phyloP scores from a whole-genome alignment of 2,113 vertebrate species.

The Dolichotis patagonum region DNA sequence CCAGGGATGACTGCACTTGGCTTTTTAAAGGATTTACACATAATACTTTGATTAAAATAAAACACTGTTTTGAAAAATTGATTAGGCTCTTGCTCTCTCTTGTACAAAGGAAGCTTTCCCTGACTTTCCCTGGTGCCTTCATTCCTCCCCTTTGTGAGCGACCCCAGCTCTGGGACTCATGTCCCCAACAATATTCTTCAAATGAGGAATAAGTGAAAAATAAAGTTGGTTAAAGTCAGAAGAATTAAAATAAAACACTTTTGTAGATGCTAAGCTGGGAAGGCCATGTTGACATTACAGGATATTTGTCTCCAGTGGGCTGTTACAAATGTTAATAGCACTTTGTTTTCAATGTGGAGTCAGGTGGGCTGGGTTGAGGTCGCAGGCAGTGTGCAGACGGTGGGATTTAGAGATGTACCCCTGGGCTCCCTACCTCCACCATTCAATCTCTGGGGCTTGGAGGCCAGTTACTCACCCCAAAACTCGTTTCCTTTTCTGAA shows the following conservation, averaged over 20 bases:
- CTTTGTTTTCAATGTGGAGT: neutral
- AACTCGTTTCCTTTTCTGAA: neutral
- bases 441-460: neutral
- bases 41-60: neutral
- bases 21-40: slow-evolving; percentile 4
- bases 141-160: neutral
- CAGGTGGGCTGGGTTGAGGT: neutral
- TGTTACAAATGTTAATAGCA: neutral
- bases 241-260: neutral
- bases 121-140: accelerated
- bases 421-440: neutral
- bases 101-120: neutral
- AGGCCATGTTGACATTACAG: neutral
- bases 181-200: neutral
- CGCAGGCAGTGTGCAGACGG: neutral
- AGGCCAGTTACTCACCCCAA: neutral
- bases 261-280: neutral
- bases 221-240: neutral
- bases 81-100: neutral
- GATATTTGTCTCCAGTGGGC: neutral
- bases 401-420: neutral
- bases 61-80: neutral
- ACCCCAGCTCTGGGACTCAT: too few relatives aligned
- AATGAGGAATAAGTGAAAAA: neutral
- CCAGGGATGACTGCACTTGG: neutral